phyloP scores from a whole-genome alignment of 37 sponge, comb jelly and placozoan genomes.

The Dysidea cf. avara region DNA sequence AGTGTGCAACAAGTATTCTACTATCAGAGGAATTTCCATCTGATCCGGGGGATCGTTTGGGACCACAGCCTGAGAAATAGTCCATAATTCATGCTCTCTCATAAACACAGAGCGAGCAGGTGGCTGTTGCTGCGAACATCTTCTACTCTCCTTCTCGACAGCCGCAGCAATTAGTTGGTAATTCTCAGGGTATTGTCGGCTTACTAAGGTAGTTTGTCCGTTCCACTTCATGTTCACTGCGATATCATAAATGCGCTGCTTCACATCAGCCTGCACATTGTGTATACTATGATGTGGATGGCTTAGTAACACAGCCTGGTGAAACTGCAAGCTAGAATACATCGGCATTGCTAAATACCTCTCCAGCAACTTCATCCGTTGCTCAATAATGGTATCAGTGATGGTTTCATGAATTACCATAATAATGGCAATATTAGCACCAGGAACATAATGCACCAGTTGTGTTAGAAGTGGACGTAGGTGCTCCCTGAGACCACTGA shows the following conservation, averaged over 20 bases:
- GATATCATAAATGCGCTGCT: slow-evolving; percentile 60
- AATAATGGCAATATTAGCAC: slow-evolving; percentile 53
- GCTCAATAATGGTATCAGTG: slow-evolving; percentile 26
- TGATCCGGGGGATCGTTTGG: slow-evolving; percentile 48
- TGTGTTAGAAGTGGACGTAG: slow-evolving; percentile 42
- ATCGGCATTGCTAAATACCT: slow-evolving; percentile 24
- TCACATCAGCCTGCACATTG: slow-evolving; percentile 47
- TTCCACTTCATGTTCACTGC: slow-evolving; percentile 50
- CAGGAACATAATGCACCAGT: slow-evolving; percentile 48
- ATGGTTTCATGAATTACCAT: slow-evolving; percentile 31
- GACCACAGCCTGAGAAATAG: slow-evolving; percentile 30
- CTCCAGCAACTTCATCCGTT: slow-evolving; percentile 13
- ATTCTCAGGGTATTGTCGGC: slow-evolving; percentile 55
- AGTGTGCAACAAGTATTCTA: slow-evolving; percentile 53
- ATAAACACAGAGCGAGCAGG: slow-evolving; percentile 40
- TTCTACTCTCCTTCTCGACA: slow-evolving; percentile 23
- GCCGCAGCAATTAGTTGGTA: slow-evolving; percentile 51
- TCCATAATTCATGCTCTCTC: slow-evolving; percentile 60
- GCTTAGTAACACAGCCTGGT: slow-evolving; percentile 46
- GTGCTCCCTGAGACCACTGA: slow-evolving; percentile 53
- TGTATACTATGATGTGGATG: slow-evolving; percentile 11
- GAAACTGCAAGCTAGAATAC: slow-evolving; percentile 25
- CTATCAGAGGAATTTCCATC: slow-evolving; percentile 67
- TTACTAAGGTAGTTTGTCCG: slow-evolving; percentile 13
- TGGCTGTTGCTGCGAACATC: too few relatives aligned